Conservation (phyloP, 2,888 invertebrate genomes). For the Lasioglossum calceatum region DNA sequence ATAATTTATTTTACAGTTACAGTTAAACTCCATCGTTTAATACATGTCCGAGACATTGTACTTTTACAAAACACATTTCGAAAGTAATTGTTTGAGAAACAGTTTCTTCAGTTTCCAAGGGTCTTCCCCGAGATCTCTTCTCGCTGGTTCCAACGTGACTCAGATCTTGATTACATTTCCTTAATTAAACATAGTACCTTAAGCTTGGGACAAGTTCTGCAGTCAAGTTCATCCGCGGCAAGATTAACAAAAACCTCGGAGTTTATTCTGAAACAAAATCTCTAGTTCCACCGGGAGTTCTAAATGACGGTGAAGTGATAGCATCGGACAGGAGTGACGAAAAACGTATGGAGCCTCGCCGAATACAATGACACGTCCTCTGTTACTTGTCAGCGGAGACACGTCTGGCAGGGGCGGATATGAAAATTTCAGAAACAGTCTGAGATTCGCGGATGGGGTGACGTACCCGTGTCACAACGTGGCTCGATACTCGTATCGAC, state of each 20-base stretch:
- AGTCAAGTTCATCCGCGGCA: neutral
- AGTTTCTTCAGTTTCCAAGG: neutral
- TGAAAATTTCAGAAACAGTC: slow-evolving; percentile 56
- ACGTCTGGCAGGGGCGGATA: slow-evolving; percentile 13
- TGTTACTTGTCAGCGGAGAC: slow-evolving; percentile 43
- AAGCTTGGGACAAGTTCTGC: neutral
- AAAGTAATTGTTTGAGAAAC: neutral
- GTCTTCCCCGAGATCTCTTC: neutral
- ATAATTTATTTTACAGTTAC: no score
- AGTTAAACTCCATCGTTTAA: no score
- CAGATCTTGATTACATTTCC: neutral
- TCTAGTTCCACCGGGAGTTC: neutral
- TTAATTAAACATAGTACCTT: neutral
- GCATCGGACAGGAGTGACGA: slow-evolving; percentile 18
- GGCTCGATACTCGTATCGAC: slow-evolving; percentile 60
- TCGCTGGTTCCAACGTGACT: neutral
- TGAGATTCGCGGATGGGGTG: slow-evolving; percentile 28
- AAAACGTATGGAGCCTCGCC: neutral
- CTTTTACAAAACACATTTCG: no score
- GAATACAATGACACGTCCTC: slow-evolving; percentile 38
- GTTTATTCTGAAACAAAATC: neutral
- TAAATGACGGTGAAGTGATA: neutral
- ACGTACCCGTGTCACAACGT: slow-evolving; percentile 42
- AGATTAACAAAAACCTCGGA: neutral
- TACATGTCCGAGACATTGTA: no score